These are phyloP conservation scores for Alsophila aescularia DNA, from an alignment of 2,888 invertebrate species.

Conservation along the genomic window DNA sequence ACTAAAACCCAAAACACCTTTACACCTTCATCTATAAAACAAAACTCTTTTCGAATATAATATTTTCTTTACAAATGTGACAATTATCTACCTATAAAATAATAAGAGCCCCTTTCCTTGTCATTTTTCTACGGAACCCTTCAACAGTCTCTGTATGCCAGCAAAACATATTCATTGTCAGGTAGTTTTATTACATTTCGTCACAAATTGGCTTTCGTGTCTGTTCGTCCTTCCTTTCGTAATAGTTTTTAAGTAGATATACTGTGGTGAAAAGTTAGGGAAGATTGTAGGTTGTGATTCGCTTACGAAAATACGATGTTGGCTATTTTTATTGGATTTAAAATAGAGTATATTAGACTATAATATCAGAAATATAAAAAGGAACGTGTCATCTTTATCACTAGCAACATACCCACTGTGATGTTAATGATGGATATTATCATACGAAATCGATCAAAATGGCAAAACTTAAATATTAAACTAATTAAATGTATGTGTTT, in stretches of 20 bases:
- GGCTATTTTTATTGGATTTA: background rate
- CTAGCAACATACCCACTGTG: no score
- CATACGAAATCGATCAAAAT: no score
- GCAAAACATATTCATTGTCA: background rate
- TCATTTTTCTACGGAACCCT: constrained; percentile 5
- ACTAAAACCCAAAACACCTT: no score
- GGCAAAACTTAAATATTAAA: no score
- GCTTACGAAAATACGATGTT: background rate
- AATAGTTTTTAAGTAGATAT: constrained; percentile 50
- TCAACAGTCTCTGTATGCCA: background rate
- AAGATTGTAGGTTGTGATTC: constrained; percentile 26
- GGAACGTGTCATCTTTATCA: background rate
- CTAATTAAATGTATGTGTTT: no score
- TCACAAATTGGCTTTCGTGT: constrained; percentile 57
- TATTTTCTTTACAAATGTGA: no score
- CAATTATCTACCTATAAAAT: no score
- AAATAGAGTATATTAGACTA: background rate
- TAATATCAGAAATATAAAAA: background rate
- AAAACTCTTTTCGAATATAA: no score
- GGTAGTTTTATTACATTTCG: constrained; percentile 8
- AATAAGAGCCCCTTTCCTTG: no score
- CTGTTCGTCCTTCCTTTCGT: constrained; percentile 54
- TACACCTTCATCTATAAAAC: no score
- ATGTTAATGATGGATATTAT: no score
- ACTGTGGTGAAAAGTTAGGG: constrained; percentile 35